Conservation (phyloP, 1,140 invertebrate genomes). For the Amyelois transitella region DNA sequence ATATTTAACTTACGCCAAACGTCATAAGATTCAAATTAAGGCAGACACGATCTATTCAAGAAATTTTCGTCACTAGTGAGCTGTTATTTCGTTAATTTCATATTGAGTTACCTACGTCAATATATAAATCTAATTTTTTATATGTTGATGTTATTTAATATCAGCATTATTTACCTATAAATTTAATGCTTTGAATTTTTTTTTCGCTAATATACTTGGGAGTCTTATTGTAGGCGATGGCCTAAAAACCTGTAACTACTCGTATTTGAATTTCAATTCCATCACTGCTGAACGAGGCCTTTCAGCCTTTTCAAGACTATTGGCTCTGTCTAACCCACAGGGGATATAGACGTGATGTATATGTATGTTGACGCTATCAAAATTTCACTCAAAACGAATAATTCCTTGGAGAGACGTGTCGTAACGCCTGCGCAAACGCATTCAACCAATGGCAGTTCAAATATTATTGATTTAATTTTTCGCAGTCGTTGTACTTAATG, state of each 20-base stretch:
- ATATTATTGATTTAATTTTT: conserved; percentile 12
- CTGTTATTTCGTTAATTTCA: not conserved
- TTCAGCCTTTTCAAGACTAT: too few species aligned
- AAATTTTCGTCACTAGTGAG: not conserved
- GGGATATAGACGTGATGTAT: too few species aligned
- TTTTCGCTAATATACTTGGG: not conserved
- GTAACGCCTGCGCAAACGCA: not conserved
- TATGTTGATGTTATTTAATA: not conserved
- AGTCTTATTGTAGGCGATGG: too few species aligned
- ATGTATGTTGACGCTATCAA: too few species aligned
- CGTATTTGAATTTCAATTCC: too few species aligned
- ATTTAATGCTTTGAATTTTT: not conserved
- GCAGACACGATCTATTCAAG: not conserved
- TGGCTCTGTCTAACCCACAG: not conserved
- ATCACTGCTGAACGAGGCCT: too few species aligned
- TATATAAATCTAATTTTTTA: not conserved
- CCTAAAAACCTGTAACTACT: too few species aligned
- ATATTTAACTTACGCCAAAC: not conserved
- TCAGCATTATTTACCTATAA: not conserved
- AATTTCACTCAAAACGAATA: not conserved
- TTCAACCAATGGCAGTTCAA: conserved; percentile 36
- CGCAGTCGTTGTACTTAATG: conserved; percentile 39
- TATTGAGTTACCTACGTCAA: not conserved
- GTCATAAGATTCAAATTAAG: not conserved
- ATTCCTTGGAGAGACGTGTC: not conserved